Evolutionary conservation across 2,797 vertebrate genomes (phyloP), one percentile per base, ranked within the genome.

Genomic region (Euthynnus affinis): DNA sequence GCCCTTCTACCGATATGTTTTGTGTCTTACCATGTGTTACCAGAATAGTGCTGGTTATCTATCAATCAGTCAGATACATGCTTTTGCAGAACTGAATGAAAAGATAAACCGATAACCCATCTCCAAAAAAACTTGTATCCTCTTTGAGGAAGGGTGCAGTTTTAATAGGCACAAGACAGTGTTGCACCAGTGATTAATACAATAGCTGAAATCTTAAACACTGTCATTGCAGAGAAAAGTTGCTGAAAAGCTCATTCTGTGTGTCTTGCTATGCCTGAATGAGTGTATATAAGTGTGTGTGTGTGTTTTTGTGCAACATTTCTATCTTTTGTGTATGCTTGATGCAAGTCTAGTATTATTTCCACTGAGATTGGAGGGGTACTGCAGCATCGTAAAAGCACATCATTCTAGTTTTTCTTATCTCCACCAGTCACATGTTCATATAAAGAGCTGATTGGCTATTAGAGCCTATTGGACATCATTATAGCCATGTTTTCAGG

Each of bases 401-500:
- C 53, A 81, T 80, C 66, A 78, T 67, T 87, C 57, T 57, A 29
- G 22, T 82, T 77, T 81, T 80, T 66, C 61, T 69, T 87, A 82
- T 85, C 70, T 78, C 67, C 73, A 70, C 62, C 48, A 46, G 64
- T 85, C 80, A 83, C 80, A 90, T 92, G 90, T 87, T 84, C 80
- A 86, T 78, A 84, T 82, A 82, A 80, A 91, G 72, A 77, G 77
- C 67, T 87, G 80, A 79, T 84, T 89, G 77, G 77, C 57, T 78
- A 86, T 87, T 29, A n/a, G n/a, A n/a, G n/a, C n/a, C n/a, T n/a
- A n/a, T n/a, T 87, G 77, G 81, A 81, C 79, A 71, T 85, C 80
- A 92, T 90, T 89, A 88, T 70, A 84, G 75, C 76, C 67, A 10
- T 71, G 84, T 81, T 87, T 87, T 87, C 84, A 74, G 20, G 64